phyloP scores from a whole-genome alignment of 2,888 invertebrate species.

The Nymphalis c-album region DNA sequence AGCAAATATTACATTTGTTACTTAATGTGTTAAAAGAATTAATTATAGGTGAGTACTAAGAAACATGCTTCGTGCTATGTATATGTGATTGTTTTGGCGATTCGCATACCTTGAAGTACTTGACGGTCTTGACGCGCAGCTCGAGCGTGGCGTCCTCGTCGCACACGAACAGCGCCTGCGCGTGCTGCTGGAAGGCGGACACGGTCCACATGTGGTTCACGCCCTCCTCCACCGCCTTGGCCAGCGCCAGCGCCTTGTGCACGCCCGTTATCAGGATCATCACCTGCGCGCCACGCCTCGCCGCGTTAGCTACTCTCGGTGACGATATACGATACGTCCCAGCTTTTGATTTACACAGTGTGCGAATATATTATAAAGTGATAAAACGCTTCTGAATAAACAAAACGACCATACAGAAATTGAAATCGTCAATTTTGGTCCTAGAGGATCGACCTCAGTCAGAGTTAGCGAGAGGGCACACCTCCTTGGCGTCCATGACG shows the following conservation, averaged over 20 bases:
- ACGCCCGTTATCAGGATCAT: constrained; percentile 98
- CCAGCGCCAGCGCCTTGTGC: constrained; percentile 97
- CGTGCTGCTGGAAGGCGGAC: constrained; percentile 98
- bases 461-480: constrained; percentile 51
- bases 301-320: too few relatives aligned
- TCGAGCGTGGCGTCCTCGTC: constrained; percentile 99
- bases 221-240: constrained; percentile 99
- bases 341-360: too few relatives aligned
- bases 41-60: too few relatives aligned
- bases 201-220: constrained; percentile 99
- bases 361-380: neutral
- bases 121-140: constrained; percentile 98
- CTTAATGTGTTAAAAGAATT: too few relatives aligned
- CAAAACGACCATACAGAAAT: neutral
- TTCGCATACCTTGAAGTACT: constrained; percentile 56
- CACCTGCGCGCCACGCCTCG: constrained; percentile 77
- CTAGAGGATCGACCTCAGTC: neutral
- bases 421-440: too few relatives aligned
- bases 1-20: too few relatives aligned
- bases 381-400: neutral
- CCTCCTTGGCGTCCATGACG: constrained; percentile 99
- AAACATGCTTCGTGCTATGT: too few relatives aligned
- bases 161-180: constrained; percentile 94
- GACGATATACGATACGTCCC: too few relatives aligned
- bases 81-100: too few relatives aligned